A percentile compares a stretch with the other conserved stretches of the same genome.
Evolutionary conservation across 2,113 vertebrate genomes (phyloP).

Genomic region (Uria lomvia): DNA sequence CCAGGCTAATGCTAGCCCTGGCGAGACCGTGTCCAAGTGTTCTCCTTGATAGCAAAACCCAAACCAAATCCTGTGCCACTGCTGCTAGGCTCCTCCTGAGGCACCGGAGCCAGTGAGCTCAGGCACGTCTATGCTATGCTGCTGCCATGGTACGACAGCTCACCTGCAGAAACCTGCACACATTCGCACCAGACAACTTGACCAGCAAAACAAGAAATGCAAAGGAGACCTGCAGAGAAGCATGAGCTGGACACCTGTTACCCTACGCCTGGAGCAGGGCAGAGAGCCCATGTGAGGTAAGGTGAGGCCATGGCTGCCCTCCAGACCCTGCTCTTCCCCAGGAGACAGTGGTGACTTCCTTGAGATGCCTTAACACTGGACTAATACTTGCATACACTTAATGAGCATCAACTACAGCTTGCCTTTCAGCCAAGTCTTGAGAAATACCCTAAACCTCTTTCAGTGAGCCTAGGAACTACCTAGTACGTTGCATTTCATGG

Average conservation of each 20-base stretch:
- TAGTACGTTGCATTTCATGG: not conserved
- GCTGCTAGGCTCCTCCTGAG: not conserved
- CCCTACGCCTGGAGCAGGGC: not conserved
- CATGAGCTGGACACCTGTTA: not conserved
- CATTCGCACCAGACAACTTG: fast-evolving
- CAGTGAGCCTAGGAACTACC: not conserved
- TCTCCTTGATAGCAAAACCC: not conserved
- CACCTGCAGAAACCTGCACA: not conserved
- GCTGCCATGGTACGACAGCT: fast-evolving
- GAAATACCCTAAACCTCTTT: not conserved
- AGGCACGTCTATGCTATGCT: not conserved
- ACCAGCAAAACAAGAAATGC: not conserved
- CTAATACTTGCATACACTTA: not conserved
- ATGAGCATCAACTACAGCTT: not conserved
- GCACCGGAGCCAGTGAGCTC: not conserved
- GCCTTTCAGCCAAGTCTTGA: not conserved
- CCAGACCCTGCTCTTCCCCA: not conserved
- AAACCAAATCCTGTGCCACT: not conserved
- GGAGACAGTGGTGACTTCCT: fast-evolving
- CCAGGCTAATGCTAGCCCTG: not conserved
- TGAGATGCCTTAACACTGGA: not conserved
- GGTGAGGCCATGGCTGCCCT: not conserved
- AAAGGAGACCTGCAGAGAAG: not conserved
- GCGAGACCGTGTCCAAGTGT: not conserved
- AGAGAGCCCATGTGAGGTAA: not conserved